phyloP scores from a whole-genome alignment of 2,888 invertebrate genomes.

The Beris morrisii region DNA sequence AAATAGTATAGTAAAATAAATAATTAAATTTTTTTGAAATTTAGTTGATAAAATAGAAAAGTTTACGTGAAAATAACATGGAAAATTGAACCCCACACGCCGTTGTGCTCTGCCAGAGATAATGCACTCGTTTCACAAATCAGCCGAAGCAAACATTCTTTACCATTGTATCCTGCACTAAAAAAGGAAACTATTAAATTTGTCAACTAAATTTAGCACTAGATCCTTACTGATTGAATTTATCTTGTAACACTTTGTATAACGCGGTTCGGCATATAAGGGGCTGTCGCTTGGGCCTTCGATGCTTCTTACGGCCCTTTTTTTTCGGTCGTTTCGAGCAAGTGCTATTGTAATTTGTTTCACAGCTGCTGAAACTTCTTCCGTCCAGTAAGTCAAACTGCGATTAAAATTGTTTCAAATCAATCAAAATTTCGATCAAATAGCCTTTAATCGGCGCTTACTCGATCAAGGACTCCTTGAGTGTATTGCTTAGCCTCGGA shows the following conservation, averaged over 20 bases:
- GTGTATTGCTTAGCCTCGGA: conserved; percentile 63
- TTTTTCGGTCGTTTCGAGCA: conserved; percentile 42
- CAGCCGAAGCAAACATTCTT: conserved; percentile 64
- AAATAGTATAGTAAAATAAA: background rate
- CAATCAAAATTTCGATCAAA: too few relatives aligned
- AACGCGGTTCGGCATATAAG: conserved; percentile 56
- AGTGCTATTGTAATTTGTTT: background rate
- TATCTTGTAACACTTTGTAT: conserved; percentile 60
- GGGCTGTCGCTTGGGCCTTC: conserved; percentile 56
- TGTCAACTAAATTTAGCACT: background rate
- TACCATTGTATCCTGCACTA: conserved; percentile 64
- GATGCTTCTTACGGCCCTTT: conserved; percentile 34
- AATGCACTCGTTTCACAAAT: conserved; percentile 66
- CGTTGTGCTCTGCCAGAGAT: conserved; percentile 57
- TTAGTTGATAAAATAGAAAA: conserved; percentile 13
- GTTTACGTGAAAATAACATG: conserved; percentile 70
- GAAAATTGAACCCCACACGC: conserved; percentile 68
- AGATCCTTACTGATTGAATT: conserved; percentile 60
- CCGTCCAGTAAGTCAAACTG: background rate
- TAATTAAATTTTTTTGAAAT: conserved; percentile 12
- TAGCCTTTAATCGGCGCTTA: background rate
- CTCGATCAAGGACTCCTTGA: conserved; percentile 48
- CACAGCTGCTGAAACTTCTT: background rate
- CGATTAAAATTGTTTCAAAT: background rate
- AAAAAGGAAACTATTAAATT: conserved; percentile 10